Evolutionary conservation across 2,797 vertebrate genomes (phyloP).

Genomic region (Chromis chromis): DNA sequence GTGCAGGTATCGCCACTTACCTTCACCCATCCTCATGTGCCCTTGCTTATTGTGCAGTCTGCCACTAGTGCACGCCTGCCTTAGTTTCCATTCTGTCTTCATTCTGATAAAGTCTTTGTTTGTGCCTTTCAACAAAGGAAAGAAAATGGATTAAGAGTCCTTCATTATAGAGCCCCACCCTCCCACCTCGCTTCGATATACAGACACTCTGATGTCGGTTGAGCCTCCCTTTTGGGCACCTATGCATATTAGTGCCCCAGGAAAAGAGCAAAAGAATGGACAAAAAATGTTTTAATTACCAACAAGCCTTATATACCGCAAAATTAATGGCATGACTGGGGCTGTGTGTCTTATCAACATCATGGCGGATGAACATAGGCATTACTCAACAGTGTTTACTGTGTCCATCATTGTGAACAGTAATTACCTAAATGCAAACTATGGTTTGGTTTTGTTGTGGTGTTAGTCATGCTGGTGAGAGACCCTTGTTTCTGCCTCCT

Average conservation of each 20-base stretch:
- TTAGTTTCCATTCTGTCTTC: slow-evolving; percentile 34
- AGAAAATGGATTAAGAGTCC: slow-evolving; percentile 39
- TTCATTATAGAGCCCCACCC: slow-evolving; percentile 33
- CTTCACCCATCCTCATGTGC: slow-evolving; percentile 29
- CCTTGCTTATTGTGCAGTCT: slow-evolving; percentile 43
- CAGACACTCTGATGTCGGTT: slow-evolving; percentile 31
- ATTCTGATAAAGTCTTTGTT: slow-evolving; percentile 35
- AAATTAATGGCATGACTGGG: slow-evolving; percentile 40
- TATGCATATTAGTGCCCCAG: slow-evolving; percentile 23
- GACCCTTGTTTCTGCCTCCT: slow-evolving; percentile 62
- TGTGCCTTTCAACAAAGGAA: slow-evolving; percentile 56
- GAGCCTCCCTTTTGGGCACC: slow-evolving; percentile 28
- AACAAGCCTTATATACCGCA: slow-evolving; percentile 19
- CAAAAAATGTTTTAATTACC: slow-evolving; percentile 57
- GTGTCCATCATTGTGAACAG: slow-evolving; percentile 53
- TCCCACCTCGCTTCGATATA: not conserved
- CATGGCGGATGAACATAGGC: slow-evolving; percentile 16
- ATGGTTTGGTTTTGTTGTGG: slow-evolving; percentile 56
- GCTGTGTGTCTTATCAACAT: slow-evolving; percentile 44
- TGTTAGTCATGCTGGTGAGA: slow-evolving; percentile 66
- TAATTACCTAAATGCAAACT: slow-evolving; percentile 68
- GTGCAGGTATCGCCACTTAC: slow-evolving; percentile 52
- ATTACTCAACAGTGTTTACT: slow-evolving; percentile 61
- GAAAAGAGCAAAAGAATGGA: slow-evolving; percentile 27
- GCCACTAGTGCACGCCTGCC: slow-evolving; percentile 19